phyloP scores from a whole-genome alignment of 2,888 invertebrate species.

The Julus scanicus region DNA sequence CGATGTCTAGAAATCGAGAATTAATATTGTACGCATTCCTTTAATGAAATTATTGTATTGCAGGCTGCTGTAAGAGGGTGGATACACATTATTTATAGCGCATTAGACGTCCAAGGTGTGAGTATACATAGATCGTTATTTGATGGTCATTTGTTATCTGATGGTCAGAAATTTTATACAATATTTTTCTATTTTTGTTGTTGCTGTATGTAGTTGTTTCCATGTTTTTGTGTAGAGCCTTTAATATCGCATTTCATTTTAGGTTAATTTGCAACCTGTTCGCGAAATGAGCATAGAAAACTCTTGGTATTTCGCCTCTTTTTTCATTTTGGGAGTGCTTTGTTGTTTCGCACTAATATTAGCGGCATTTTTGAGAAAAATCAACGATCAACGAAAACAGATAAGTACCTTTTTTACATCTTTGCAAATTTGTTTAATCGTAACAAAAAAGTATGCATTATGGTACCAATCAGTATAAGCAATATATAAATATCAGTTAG shows the following conservation, averaged over 20 bases:
- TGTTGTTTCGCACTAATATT: background rate
- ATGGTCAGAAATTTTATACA: too few species aligned
- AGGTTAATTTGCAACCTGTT: background rate
- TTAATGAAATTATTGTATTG: background rate
- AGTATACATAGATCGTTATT: background rate
- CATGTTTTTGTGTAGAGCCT: too few species aligned
- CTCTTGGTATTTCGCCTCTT: background rate
- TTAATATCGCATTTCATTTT: background rate
- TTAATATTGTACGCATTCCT: background rate
- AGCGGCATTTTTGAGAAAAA: constrained; percentile 4
- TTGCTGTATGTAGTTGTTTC: too few species aligned
- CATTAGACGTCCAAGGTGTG: background rate
- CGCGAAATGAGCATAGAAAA: background rate
- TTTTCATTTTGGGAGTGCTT: constrained; percentile 12
- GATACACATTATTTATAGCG: background rate
- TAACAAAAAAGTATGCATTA: too few species aligned
- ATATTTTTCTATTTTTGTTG: background rate
- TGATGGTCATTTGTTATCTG: too few species aligned
- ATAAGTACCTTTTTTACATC: constrained; percentile 25
- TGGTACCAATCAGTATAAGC: too few species aligned
- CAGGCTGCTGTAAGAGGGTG: background rate
- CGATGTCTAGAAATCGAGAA: background rate
- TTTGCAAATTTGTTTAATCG: background rate
- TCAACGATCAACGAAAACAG: constrained; percentile 16
- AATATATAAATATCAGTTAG: too few species aligned